These are phyloP conservation scores for Stenchaetothrips biformis DNA, from an alignment of 2,888 invertebrate genomes.

Conservation along the genomic window DNA sequence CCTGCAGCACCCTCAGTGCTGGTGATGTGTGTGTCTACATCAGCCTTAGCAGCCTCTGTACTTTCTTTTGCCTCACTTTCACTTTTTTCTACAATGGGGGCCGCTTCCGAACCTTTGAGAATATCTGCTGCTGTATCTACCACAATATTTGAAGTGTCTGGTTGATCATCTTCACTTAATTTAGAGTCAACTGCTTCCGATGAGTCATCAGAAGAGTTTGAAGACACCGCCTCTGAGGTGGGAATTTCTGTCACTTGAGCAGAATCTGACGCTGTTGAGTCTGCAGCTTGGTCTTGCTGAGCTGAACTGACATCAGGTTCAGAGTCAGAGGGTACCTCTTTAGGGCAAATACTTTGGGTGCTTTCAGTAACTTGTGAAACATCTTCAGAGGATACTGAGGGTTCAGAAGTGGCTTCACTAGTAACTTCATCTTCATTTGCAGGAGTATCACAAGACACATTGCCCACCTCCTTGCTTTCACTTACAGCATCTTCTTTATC, in stretches of 20 bases:
- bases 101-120: constrained; percentile 37
- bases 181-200: not conserved
- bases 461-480: not conserved
- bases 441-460: not conserved
- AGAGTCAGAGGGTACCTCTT: constrained; percentile 6
- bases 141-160: constrained; percentile 31
- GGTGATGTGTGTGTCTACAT: constrained; percentile 42
- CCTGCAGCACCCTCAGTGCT: constrained; percentile 35
- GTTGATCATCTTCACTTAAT: constrained; percentile 36
- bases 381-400: constrained; percentile 25
- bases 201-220: not conserved
- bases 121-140: constrained; percentile 24
- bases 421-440: constrained; percentile 27
- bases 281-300: constrained; percentile 34
- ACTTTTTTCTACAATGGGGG: constrained; percentile 36
- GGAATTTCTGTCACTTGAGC: not conserved
- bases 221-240: not conserved
- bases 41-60: constrained; percentile 42
- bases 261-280: constrained; percentile 36
- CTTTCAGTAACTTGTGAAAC: not conserved
- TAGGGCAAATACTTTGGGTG: not conserved
- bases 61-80: constrained; percentile 38
- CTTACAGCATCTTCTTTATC: not conserved
- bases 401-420: constrained; percentile 7
- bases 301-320: constrained; percentile 30